phyloP scores from a whole-genome alignment of 2,888 invertebrate genomes.

The Ctena decussata region DNA sequence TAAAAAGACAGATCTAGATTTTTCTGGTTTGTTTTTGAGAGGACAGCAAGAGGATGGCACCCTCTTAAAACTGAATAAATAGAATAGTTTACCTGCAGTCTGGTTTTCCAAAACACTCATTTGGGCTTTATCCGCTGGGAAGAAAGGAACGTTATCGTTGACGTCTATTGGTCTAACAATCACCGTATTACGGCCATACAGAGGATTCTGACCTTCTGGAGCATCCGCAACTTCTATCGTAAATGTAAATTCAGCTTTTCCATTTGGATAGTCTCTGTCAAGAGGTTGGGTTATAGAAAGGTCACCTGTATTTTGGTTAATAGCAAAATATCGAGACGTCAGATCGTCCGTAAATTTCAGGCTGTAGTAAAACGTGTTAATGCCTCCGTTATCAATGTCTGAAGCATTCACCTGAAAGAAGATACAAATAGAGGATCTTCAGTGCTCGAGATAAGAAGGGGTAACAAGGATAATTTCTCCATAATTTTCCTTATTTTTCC shows the following conservation, averaged over 20 bases:
- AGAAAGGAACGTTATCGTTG: slow-evolving; percentile 99
- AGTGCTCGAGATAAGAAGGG: too few species aligned
- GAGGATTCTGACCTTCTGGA: slow-evolving; percentile 25
- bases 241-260: slow-evolving; percentile 90
- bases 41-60: too few species aligned
- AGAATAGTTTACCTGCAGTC: too few species aligned
- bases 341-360: slow-evolving; percentile 65
- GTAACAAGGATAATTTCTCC: too few species aligned
- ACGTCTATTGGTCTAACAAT: slow-evolving; percentile 98
- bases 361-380: slow-evolving; percentile 96
- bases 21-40: too few species aligned
- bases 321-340: slow-evolving; percentile 91
- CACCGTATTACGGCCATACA: slow-evolving; percentile 95
- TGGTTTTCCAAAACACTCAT: slow-evolving; percentile 46
- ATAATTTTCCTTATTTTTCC: too few species aligned
- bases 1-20: too few species aligned
- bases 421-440: too few species aligned
- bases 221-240: slow-evolving; percentile 84
- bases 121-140: slow-evolving; percentile 85
- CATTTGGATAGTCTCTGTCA: slow-evolving; percentile 98
- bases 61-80: too few species aligned
- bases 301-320: slow-evolving; percentile 97
- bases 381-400: slow-evolving; percentile 98
- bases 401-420: slow-evolving; percentile 96
- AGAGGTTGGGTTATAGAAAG: slow-evolving; percentile 97